These are phyloP conservation scores for Palaemon carinicauda DNA, from an alignment of 1,140 invertebrate species.

Conservation along the genomic window DNA sequence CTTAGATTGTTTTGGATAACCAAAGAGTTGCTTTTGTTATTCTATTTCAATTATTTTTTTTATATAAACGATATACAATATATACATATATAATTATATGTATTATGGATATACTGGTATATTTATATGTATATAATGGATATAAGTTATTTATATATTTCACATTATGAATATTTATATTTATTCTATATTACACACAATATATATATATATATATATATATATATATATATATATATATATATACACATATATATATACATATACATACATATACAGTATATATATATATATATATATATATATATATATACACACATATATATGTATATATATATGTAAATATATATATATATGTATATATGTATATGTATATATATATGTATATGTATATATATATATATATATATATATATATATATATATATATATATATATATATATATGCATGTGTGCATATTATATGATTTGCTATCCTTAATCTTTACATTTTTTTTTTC, in stretches of 20 bases:
- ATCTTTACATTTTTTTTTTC: too few relatives aligned
- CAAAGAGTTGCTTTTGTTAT: too few relatives aligned
- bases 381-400: background rate
- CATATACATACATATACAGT: background rate
- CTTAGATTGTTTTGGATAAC: too few relatives aligned
- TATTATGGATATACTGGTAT: too few relatives aligned
- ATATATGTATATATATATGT: constrained; percentile 8
- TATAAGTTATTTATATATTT: too few relatives aligned
- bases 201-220: background rate
- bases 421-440: background rate
- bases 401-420: background rate
- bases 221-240: constrained; percentile 8
- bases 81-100: too few relatives aligned
- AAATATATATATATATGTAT: background rate
- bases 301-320: background rate
- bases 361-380: background rate
- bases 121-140: too few relatives aligned
- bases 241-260: constrained; percentile 5
- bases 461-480: too few relatives aligned
- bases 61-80: too few relatives aligned
- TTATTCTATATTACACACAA: background rate
- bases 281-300: background rate
- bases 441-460: background rate
- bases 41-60: too few relatives aligned
- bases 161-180: too few relatives aligned